Conservation (phyloP, 2,888 invertebrate genomes). For the Drosophila ezoana region DNA sequence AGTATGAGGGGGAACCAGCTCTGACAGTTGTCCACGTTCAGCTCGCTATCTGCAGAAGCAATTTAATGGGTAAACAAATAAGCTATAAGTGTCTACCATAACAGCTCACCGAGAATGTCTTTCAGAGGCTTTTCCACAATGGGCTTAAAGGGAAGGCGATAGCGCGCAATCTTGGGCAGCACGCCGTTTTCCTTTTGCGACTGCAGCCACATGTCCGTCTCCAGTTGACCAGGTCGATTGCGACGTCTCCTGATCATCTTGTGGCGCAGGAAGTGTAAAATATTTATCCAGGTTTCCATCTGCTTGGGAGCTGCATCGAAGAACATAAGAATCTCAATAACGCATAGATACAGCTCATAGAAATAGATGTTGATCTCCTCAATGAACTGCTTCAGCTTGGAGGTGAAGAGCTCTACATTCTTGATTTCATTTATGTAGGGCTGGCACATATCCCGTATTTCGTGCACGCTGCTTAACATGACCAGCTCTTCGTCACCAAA, state of each 20-base stretch:
- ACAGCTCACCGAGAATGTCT: constrained; percentile 77
- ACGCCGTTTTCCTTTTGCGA: constrained; percentile 82
- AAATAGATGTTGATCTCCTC: constrained; percentile 84
- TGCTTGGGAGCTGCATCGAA: constrained; percentile 81
- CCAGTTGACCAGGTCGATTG: constrained; percentile 82
- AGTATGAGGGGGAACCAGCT: constrained; percentile 85
- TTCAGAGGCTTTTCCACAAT: constrained; percentile 82
- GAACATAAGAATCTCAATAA: constrained; percentile 83
- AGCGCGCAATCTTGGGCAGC: constrained; percentile 84
- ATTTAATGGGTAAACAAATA: background rate
- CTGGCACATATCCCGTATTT: constrained; percentile 80
- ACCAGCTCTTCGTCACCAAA: constrained; percentile 83
- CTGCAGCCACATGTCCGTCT: constrained; percentile 84
- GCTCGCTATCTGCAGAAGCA: constrained; percentile 76
- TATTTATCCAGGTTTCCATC: constrained; percentile 83
- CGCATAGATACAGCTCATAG: constrained; percentile 84
- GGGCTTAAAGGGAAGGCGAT: constrained; percentile 84
- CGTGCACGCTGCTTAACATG: constrained; percentile 76
- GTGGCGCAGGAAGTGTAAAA: constrained; percentile 83
- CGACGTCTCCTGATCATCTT: constrained; percentile 83
- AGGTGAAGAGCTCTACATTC: constrained; percentile 78
- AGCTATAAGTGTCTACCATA: background rate
- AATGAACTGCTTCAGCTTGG: constrained; percentile 80
- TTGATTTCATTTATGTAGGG: constrained; percentile 84
- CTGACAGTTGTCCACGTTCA: constrained; percentile 84